A percentile compares a stretch with the other conserved stretches of the same genome.
These are phyloP conservation scores for Lordiphosa collinella DNA, from an alignment of 1,140 invertebrate species.

Conservation along the genomic window DNA sequence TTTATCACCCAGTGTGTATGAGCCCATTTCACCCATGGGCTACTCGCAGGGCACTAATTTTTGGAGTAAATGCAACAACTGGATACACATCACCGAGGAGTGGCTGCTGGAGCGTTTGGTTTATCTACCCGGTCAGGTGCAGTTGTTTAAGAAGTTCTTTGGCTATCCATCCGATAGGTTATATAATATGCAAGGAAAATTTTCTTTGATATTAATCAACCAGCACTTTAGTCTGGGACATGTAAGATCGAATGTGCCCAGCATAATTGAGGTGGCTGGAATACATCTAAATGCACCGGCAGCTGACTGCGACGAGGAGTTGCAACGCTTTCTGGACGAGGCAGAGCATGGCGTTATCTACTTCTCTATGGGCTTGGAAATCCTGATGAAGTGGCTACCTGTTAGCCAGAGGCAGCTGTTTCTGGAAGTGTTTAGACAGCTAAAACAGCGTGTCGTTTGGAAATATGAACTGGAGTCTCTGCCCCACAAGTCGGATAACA, in stretches of 20 bases:
- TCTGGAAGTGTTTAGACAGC: constrained; percentile 10
- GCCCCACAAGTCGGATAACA: constrained; percentile 81
- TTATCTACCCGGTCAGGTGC: constrained; percentile 50
- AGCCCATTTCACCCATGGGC: constrained; percentile 50
- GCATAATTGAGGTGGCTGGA: constrained; percentile 80
- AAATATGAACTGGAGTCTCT: constrained; percentile 79
- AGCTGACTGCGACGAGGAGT: constrained; percentile 40
- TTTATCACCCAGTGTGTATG: constrained; percentile 53
- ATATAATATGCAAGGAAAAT: constrained; percentile 15
- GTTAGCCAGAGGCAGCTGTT: constrained; percentile 70
- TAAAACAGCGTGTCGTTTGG: constrained; percentile 80
- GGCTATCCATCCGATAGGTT: constrained; percentile 16
- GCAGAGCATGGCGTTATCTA: constrained; percentile 82
- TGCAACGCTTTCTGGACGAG: constrained; percentile 81
- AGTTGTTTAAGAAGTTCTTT: constrained; percentile 56
- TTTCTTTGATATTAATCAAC: constrained; percentile 52
- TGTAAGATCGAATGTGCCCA: constrained; percentile 52
- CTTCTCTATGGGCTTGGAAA: constrained; percentile 83
- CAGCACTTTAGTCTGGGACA: constrained; percentile 53
- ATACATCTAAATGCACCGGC: constrained; percentile 80
- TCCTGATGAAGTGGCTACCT: constrained; percentile 80
- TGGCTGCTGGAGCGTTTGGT: constrained; percentile 15
- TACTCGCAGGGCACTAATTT: constrained; percentile 69
- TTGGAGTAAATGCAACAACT: constrained; percentile 70
- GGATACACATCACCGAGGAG: constrained; percentile 42